Evolutionary conservation across 2,797 vertebrate species (phyloP).

Genomic region (Dendrocincla tyrannina): DNA sequence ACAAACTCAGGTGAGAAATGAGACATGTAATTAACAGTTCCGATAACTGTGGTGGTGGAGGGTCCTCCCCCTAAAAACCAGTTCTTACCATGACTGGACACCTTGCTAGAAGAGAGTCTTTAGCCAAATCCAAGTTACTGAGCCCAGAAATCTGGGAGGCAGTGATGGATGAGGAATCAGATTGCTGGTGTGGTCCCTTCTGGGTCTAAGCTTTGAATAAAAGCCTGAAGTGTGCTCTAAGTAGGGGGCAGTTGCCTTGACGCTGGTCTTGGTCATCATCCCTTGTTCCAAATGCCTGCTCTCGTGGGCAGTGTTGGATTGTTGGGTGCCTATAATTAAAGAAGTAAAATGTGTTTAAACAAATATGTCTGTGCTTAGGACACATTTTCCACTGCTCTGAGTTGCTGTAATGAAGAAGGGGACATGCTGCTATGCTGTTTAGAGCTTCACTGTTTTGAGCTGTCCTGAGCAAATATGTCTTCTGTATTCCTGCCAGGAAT

Average conservation of each 20-base stretch:
- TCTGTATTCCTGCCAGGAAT: neutral
- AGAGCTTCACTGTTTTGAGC: neutral
- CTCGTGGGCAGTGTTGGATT: neutral
- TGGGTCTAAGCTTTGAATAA: neutral
- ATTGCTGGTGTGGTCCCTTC: neutral
- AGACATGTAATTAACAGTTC: neutral
- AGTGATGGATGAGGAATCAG: neutral
- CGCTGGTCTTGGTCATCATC: neutral
- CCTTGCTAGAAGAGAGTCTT: neutral
- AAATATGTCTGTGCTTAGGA: neutral
- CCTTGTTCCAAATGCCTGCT: neutral
- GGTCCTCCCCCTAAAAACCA: neutral
- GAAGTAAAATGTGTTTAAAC: neutral
- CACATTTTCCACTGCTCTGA: neutral
- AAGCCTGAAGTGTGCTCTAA: neutral
- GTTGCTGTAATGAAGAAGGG: neutral
- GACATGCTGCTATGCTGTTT: neutral
- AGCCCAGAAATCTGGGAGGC: neutral
- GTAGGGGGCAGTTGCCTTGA: neutral
- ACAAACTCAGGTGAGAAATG: neutral
- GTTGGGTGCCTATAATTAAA: neutral
- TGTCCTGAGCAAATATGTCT: conserved; percentile 14
- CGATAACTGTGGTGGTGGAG: neutral
- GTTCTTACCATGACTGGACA: neutral
- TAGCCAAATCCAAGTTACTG: neutral